These are phyloP conservation scores for Lutraria lutraria DNA, from an alignment of 2,888 invertebrate genomes.

Conservation along the genomic window DNA sequence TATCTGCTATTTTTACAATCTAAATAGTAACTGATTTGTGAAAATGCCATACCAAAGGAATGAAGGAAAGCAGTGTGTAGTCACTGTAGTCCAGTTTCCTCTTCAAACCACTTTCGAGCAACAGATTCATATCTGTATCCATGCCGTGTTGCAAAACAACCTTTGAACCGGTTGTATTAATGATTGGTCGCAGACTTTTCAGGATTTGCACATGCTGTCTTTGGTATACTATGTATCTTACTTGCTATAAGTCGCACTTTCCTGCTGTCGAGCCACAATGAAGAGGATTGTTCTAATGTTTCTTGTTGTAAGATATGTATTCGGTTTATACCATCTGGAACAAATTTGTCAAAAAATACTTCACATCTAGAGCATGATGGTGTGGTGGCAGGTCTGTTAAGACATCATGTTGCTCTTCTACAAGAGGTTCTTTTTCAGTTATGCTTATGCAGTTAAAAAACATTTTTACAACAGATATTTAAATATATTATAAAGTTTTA, in stretches of 20 bases:
- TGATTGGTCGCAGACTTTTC: conserved; percentile 44
- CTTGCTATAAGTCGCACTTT: conserved; percentile 37
- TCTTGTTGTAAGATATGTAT: background rate
- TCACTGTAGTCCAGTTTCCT: too few relatives aligned
- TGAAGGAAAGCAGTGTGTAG: too few relatives aligned
- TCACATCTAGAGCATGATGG: conserved; percentile 29
- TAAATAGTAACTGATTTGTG: too few relatives aligned
- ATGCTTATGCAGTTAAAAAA: too few relatives aligned
- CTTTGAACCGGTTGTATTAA: conserved; percentile 45
- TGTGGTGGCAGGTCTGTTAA: background rate
- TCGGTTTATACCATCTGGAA: background rate
- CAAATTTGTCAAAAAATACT: conserved; percentile 32
- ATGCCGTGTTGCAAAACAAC: conserved; percentile 43
- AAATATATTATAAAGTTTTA: too few relatives aligned
- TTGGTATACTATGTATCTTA: conserved; percentile 37
- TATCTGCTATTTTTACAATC: too few relatives aligned
- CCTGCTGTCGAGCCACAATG: conserved; percentile 44
- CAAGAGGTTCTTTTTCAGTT: too few relatives aligned
- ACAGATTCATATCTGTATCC: conserved; percentile 40
- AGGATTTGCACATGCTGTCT: conserved; percentile 42
- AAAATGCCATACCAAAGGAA: too few relatives aligned
- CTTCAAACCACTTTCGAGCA: conserved; percentile 40
- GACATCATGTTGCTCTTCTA: conserved; percentile 29
- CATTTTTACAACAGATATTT: too few relatives aligned
- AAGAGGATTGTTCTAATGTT: conserved; percentile 32